These are phyloP conservation scores for Eurystomus gularis DNA, from an alignment of 2,113 vertebrate species.

Conservation along the genomic window DNA sequence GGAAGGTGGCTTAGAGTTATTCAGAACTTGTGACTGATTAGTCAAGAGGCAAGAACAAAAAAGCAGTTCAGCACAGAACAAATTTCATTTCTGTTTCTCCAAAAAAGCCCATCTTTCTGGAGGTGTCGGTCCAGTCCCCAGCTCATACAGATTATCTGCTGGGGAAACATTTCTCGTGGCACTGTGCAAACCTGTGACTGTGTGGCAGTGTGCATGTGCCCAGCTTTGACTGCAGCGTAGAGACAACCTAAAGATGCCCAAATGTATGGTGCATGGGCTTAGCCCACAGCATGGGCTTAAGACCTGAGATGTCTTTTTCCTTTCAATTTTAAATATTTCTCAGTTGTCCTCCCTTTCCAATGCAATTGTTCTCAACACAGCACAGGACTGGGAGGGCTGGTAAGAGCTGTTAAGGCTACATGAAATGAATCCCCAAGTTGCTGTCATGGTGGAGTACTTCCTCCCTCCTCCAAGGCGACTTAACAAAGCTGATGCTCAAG, in stretches of 20 bases:
- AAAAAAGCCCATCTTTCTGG: background rate
- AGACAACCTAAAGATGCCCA: background rate
- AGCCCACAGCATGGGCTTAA: background rate
- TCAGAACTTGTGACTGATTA: background rate
- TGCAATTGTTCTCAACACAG: background rate
- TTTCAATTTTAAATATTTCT: background rate
- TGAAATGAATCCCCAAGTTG: background rate
- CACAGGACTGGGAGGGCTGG: background rate
- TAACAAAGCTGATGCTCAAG: background rate
- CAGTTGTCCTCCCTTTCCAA: background rate
- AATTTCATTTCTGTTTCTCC: background rate
- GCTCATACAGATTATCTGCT: background rate
- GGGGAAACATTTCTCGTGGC: background rate
- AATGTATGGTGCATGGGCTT: background rate
- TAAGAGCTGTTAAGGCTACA: background rate
- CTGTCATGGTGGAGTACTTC: rapidly evolving
- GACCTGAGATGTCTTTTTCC: background rate
- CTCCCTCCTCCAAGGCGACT: background rate
- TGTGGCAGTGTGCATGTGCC: background rate
- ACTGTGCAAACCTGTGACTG: background rate
- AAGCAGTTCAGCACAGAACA: background rate
- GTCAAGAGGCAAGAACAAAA: background rate
- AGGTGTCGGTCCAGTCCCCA: background rate
- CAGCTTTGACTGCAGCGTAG: background rate
- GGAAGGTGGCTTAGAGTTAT: background rate